Evolutionary conservation across 2,797 vertebrate genomes (phyloP).

Genomic region (Tympanoctomys barrerae): DNA sequence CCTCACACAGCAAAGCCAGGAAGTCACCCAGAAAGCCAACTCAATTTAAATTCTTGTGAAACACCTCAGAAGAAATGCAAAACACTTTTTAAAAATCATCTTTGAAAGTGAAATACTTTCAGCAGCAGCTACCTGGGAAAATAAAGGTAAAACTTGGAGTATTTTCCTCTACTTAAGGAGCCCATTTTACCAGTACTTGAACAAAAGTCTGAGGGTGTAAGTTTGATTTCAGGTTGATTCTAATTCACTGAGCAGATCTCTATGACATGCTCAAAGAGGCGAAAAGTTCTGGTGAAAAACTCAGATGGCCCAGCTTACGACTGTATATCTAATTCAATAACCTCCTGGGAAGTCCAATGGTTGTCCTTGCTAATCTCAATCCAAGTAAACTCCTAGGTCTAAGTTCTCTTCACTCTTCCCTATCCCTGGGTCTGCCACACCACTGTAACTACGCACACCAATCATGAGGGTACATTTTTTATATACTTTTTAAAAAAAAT

Average conservation of each 20-base stretch:
- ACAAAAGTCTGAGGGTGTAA: background rate
- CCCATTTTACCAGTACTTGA: background rate
- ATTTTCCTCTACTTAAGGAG: constrained; percentile 1
- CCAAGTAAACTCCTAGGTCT: background rate
- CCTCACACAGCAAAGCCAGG: constrained; percentile 35
- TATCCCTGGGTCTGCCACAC: background rate
- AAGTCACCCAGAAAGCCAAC: constrained; percentile 68
- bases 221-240: constrained; percentile 53
- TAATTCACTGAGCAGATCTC: constrained; percentile 57
- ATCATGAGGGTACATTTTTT: background rate
- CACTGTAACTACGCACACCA: background rate
- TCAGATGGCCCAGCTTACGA: constrained; percentile 16
- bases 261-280: background rate
- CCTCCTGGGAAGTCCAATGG: background rate
- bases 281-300: constrained; percentile 50
- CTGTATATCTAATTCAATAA: background rate
- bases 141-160: constrained; percentile 39
- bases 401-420: background rate
- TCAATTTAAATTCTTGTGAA: constrained; percentile 55
- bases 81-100: constrained; percentile 61
- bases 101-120: constrained; percentile 69
- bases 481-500: background rate
- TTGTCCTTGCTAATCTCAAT: background rate
- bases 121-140: constrained; percentile 51
- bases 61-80: constrained; percentile 60